A percentile compares a stretch with the other conserved stretches of the same genome.
Evolutionary conservation across 2,888 invertebrate species (phyloP).

Genomic region (Drepanosiphum platanoidis): DNA sequence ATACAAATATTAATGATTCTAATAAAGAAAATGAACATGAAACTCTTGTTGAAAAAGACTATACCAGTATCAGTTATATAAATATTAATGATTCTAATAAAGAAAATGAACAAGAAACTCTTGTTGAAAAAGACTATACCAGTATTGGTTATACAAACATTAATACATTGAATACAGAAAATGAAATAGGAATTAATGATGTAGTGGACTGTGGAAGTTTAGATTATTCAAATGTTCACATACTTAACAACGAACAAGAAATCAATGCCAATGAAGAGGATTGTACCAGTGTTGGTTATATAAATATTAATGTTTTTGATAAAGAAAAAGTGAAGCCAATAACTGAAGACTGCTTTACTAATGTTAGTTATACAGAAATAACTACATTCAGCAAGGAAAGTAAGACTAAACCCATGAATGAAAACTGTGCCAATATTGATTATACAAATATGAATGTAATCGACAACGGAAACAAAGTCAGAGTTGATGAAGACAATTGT

Average conservation of each 20-base stretch:
- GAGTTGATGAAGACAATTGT: background rate
- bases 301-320: conserved; percentile 47
- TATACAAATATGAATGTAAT: conserved; percentile 26
- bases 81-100: conserved; percentile 35
- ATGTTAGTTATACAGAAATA: conserved; percentile 25
- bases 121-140: background rate
- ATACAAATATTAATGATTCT: conserved; percentile 16
- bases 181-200: conserved; percentile 6
- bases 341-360: conserved; percentile 26
- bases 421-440: conserved; percentile 19
- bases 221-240: conserved; percentile 26
- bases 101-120: background rate
- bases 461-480: conserved; percentile 10
- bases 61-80: conserved; percentile 18
- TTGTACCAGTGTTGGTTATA: conserved; percentile 38
- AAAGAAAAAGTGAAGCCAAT: background rate
- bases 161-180: conserved; percentile 13
- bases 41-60: conserved; percentile 3
- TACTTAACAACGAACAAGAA: background rate
- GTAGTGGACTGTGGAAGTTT: conserved; percentile 28
- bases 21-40: conserved; percentile 19
- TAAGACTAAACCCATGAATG: background rate
- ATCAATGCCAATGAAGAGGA: conserved; percentile 20
- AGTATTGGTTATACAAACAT: conserved; percentile 42
- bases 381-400: conserved; percentile 1